A percentile compares a stretch with the other conserved stretches of the same genome.
These are phyloP conservation scores for Acanthis flammea DNA, from an alignment of 2,797 vertebrate species.

Conservation along the genomic window DNA sequence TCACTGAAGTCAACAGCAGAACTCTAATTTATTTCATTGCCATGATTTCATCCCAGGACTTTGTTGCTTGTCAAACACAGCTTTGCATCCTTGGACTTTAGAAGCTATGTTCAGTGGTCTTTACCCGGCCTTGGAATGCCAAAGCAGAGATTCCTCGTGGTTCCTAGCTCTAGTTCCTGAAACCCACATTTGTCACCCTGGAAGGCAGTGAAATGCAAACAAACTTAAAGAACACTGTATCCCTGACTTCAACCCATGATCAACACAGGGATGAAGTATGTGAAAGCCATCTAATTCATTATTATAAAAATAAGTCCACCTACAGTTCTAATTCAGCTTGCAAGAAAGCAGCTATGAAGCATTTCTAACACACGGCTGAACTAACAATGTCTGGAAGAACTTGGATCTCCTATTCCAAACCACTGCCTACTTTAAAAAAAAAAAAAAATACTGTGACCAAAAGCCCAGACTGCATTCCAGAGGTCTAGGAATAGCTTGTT, in stretches of 20 bases:
- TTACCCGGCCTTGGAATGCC: not conserved
- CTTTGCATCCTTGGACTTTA: not conserved
- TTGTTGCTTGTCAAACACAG: not conserved
- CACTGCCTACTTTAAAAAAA: slow-evolving; percentile 16
- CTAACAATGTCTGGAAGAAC: slow-evolving; percentile 63
- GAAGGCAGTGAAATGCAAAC: not conserved
- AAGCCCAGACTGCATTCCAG: slow-evolving; percentile 67
- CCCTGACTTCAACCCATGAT: slow-evolving; percentile 31
- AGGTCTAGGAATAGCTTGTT: slow-evolving; percentile 70
- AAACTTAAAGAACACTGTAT: slow-evolving; percentile 35
- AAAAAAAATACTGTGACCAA: slow-evolving; percentile 43
- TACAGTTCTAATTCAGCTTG: slow-evolving; percentile 28
- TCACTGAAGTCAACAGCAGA: not conserved
- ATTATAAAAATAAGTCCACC: slow-evolving; percentile 40
- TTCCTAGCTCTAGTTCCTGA: not conserved
- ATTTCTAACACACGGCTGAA: slow-evolving; percentile 59
- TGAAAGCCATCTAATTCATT: slow-evolving; percentile 1
- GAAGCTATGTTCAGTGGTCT: not conserved
- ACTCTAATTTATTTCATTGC: not conserved
- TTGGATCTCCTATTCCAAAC: slow-evolving; percentile 39
- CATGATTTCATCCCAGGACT: not conserved
- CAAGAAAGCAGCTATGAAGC: slow-evolving; percentile 32
- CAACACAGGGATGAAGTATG: slow-evolving; percentile 1
- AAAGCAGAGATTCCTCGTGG: not conserved
- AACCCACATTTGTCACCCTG: slow-evolving; percentile 14